These are phyloP conservation scores for Psammodynastes pulverulentus DNA, from an alignment of 2,113 vertebrate species.

Conservation along the genomic window DNA sequence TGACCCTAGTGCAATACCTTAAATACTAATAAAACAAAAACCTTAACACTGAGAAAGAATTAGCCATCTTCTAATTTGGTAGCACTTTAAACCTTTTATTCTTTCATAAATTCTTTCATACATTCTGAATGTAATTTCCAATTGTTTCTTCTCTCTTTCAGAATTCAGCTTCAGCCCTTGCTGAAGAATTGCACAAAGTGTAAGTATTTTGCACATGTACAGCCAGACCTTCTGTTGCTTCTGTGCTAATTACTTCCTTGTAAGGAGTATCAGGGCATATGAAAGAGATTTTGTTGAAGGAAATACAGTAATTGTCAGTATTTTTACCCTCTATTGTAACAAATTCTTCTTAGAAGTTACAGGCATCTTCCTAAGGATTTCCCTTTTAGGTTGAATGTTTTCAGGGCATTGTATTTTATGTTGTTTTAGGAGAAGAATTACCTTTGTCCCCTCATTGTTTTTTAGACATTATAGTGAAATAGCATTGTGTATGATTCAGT, in stretches of 20 bases:
- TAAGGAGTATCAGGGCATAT: rapidly evolving
- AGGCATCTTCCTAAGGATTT: not conserved
- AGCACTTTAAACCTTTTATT: not conserved
- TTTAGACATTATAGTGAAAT: not conserved
- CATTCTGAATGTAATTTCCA: not conserved
- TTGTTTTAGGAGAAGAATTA: not conserved
- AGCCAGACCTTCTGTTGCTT: not conserved
- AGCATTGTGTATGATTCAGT: not conserved
- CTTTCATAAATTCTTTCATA: not conserved
- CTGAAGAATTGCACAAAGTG: slow-evolving; percentile 97
- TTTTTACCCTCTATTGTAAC: not conserved
- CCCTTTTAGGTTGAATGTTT: slow-evolving; percentile 21
- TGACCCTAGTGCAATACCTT: not conserved
- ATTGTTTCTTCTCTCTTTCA: slow-evolving; percentile 37
- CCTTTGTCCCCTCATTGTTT: not conserved
- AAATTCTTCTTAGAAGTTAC: slow-evolving; percentile 15
- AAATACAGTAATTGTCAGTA: not conserved
- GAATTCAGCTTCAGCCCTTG: slow-evolving; percentile 81
- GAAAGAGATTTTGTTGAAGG: slow-evolving; percentile 16
- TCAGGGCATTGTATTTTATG: not conserved
- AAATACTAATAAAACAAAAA: not conserved
- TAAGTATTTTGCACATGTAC: slow-evolving; percentile 71
- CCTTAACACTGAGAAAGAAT: not conserved
- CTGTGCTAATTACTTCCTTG: not conserved
- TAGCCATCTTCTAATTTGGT: not conserved